These are phyloP conservation scores for Lutjanus campechanus DNA, from an alignment of 2,797 vertebrate species.

Conservation along the genomic window DNA sequence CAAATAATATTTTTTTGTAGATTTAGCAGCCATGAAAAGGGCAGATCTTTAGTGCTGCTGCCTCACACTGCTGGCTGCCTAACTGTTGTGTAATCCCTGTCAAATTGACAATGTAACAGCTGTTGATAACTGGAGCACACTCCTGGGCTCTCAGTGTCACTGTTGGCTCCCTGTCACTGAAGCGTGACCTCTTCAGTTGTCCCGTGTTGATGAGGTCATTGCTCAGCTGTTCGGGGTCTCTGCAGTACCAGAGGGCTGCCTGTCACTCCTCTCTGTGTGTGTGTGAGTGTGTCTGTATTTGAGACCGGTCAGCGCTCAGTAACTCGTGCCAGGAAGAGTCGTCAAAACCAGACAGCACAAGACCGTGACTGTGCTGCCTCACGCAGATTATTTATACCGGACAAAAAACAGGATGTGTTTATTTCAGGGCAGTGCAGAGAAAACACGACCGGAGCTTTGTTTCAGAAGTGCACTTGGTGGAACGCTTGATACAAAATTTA, in stretches of 20 bases:
- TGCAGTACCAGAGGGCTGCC: conserved; percentile 64
- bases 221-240: conserved; percentile 77
- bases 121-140: conserved; percentile 50
- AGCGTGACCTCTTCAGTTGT: conserved; percentile 57
- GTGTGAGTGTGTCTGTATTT: neutral
- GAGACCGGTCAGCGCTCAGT: conserved; percentile 46
- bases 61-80: conserved; percentile 1
- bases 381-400: conserved; percentile 47
- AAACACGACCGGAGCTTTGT: conserved; percentile 22
- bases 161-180: conserved; percentile 43
- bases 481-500: neutral
- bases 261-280: conserved; percentile 40
- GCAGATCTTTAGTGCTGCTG: neutral
- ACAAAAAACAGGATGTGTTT: conserved; percentile 32
- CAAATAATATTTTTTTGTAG: neutral
- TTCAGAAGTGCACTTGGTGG: neutral
- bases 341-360: conserved; percentile 45
- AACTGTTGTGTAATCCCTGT: conserved; percentile 50
- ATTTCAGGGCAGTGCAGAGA: neutral
- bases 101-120: conserved; percentile 62
- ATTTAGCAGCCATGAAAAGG: neutral
- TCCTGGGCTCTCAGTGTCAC: conserved; percentile 46
- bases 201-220: conserved; percentile 79
- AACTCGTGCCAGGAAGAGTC: conserved; percentile 37
- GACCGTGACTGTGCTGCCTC: conserved; percentile 48